Percentiles rank a stretch among this genome's conserved stretches.
These are phyloP conservation scores for Pammene aurita DNA, from an alignment of 2,888 invertebrate genomes.

Conservation along the genomic window DNA sequence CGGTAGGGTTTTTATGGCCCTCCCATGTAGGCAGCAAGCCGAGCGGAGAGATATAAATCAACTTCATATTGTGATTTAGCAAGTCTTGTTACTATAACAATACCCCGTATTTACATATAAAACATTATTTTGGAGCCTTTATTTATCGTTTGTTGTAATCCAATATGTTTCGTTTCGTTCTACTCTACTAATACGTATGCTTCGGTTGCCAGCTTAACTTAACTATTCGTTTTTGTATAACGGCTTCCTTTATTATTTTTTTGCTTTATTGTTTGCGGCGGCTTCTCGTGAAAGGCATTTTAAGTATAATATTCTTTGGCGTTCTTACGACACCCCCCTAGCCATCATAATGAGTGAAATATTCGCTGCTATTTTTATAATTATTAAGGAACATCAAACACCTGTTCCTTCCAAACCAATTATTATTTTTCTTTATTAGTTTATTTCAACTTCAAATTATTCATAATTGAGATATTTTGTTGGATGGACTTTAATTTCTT, in stretches of 20 bases:
- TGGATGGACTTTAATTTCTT: slow-evolving; percentile 52
- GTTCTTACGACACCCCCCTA: slow-evolving; percentile 18
- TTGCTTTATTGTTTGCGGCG: slow-evolving; percentile 34
- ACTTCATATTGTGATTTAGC: slow-evolving; percentile 84
- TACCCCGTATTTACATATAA: slow-evolving; percentile 84
- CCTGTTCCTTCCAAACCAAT: slow-evolving; percentile 51
- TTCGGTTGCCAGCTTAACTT: slow-evolving; percentile 61
- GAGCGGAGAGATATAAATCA: slow-evolving; percentile 83
- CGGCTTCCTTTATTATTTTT: slow-evolving; percentile 43
- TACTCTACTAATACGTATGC: slow-evolving; percentile 54
- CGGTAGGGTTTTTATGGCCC: slow-evolving; percentile 72
- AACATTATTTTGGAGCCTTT: slow-evolving; percentile 75
- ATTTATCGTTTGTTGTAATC: slow-evolving; percentile 70
- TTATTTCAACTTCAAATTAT: slow-evolving; percentile 49
- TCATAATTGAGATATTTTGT: slow-evolving; percentile 56
- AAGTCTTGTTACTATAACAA: slow-evolving; percentile 86
- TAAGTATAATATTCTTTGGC: slow-evolving; percentile 16
- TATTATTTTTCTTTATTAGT: slow-evolving; percentile 52
- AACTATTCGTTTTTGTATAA: slow-evolving; percentile 65
- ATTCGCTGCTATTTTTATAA: slow-evolving; percentile 34
- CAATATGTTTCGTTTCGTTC: slow-evolving; percentile 47
- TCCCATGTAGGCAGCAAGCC: slow-evolving; percentile 77
- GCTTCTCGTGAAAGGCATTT: slow-evolving; percentile 24
- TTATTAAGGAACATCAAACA: slow-evolving; percentile 35
- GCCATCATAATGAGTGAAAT: slow-evolving; percentile 2